Conservation (phyloP, 2,888 invertebrate species). For the Clitarchus hookeri region DNA sequence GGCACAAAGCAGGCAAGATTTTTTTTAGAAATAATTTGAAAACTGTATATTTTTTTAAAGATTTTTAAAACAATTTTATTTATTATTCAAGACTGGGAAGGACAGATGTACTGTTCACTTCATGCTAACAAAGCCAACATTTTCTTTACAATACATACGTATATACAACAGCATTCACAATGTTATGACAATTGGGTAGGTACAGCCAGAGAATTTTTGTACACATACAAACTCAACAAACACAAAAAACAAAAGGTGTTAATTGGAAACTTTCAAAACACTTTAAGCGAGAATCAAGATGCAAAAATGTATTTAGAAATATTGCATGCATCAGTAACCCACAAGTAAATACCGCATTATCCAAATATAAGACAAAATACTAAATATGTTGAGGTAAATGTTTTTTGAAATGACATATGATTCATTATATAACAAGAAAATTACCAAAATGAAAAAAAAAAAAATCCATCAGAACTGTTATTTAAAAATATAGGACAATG, state of each 20-base stretch:
- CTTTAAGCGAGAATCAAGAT: too few relatives aligned
- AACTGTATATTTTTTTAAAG: neutral
- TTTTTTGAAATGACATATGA: too few relatives aligned
- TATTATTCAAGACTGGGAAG: conserved; percentile 35
- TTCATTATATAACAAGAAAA: too few relatives aligned
- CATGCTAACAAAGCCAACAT: neutral
- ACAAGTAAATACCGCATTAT: too few relatives aligned
- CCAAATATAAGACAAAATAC: too few relatives aligned
- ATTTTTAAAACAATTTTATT: conserved; percentile 5
- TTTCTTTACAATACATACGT: conserved; percentile 1
- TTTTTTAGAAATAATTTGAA: neutral
- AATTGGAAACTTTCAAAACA: neutral
- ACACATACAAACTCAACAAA: neutral
- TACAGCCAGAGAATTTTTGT: neutral
- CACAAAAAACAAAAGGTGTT: neutral
- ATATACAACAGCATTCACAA: neutral
- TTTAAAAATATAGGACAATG: too few relatives aligned
- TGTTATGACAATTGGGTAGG: neutral
- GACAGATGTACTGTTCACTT: conserved; percentile 43
- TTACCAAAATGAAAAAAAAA: too few relatives aligned
- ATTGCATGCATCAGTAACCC: too few relatives aligned
- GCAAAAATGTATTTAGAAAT: too few relatives aligned
- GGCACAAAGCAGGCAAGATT: conserved; percentile 51
- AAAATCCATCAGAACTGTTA: too few relatives aligned
- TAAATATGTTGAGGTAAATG: too few relatives aligned